Evolutionary conservation across 2,888 invertebrate species (phyloP), one percentile per base, ranked within the genome.

Genomic region (Ormyrus labotus): DNA sequence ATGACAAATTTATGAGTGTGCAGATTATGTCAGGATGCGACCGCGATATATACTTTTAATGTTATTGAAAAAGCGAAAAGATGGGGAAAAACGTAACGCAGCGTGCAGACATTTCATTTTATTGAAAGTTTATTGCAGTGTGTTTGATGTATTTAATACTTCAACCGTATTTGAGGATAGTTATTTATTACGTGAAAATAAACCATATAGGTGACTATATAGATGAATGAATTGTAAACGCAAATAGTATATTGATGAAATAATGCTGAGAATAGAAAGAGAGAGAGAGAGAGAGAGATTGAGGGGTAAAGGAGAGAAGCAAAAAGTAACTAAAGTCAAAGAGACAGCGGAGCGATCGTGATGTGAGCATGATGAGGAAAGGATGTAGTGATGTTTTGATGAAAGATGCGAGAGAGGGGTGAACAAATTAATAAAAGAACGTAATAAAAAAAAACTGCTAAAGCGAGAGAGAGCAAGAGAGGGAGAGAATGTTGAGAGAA

Each of bases 81-180:
- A 63, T 63, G 34, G n/a, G 75, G 11, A 67, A 71, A 83, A 81
- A 81, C 80, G 74, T 78, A 82, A 78, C 78, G 85, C 83, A 86
- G 87, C 85, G 87, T 87, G 88, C 84, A 87, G 86, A 85, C 85
- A 87, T 85, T 88, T 87, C 86, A 84, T 85, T 85, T 87, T 86
- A 87, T 87, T 85, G 87, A 87, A 88, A 85, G 86, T 87, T 87
- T 85, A 85, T 86, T 85, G 85, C 86, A 86, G 87, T 87, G 88
- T 89, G 88, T 87, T 87, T 87, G 85, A 86, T 87, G 86, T 82
- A 83, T 85, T 84, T 83, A 84, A 85, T 85, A 84, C 83, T 84
- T 83, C 78, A 80, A 70, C 82, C 84, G 83, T 84, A 82, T 80
- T 83, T 84, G 85, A 84, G 83, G 75, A 83, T 84, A 82, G 81